phyloP scores from a whole-genome alignment of 2,113 vertebrate genomes.

The Stegostoma tigrinum region DNA sequence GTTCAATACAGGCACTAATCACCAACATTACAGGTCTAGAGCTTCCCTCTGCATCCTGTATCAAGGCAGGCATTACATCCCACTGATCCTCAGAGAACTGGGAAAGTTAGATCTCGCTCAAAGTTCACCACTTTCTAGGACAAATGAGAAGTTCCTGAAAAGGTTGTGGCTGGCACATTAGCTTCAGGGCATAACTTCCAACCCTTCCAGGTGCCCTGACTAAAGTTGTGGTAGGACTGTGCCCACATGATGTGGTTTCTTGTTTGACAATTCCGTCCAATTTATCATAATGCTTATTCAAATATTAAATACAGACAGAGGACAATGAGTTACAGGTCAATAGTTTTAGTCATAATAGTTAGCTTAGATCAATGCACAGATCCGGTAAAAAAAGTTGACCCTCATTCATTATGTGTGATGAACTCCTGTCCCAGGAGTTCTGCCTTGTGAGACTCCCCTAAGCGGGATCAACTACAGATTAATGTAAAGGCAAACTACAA shows the following conservation, averaged over 20 bases:
- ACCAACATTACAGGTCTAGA: neutral
- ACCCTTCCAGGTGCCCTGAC: neutral
- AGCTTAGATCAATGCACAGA: neutral
- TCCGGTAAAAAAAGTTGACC: neutral
- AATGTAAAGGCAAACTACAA: neutral
- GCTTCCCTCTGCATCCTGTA: neutral
- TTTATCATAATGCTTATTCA: neutral
- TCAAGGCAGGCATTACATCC: neutral
- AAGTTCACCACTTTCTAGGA: neutral
- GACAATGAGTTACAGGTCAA: neutral
- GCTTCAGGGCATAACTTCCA: neutral
- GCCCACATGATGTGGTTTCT: neutral
- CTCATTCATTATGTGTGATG: neutral
- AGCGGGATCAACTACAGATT: neutral
- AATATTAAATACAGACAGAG: neutral
- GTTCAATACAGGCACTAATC: neutral
- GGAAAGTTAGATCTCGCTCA: neutral
- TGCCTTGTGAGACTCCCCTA: neutral
- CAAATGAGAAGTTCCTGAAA: neutral
- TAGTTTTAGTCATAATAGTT: neutral
- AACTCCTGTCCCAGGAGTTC: neutral
- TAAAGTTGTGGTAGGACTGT: neutral
- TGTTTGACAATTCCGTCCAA: neutral
- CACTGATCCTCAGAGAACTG: neutral
- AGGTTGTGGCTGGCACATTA: neutral